Evolutionary conservation across 2,797 vertebrate species (phyloP), one percentile per base, ranked within the genome.

Genomic region (Typhlichthys subterraneus): DNA sequence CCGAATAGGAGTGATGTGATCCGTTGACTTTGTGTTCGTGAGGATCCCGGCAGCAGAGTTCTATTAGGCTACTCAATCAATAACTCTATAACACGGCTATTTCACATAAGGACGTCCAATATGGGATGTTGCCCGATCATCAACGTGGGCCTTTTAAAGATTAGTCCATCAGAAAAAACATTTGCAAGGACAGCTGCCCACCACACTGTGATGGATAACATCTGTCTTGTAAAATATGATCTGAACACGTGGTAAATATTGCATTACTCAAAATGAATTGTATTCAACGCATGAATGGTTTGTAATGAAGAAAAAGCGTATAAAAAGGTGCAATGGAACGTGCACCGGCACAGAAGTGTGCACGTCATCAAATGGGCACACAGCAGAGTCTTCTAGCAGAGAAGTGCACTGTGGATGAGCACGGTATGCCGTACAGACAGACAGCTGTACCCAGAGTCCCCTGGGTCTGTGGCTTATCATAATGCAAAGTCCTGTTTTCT

Each of bases 241-340:
- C 45, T 75, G 63, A 72, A 75, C 76, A 72, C 53, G 77, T 74
- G 74, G 86, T 90, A 80, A 89, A 89, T 87, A 85, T 79, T 86
- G 75, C 79, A 90, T 87, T 75, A 79, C 68, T 52, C 69, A 72
- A 81, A 86, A 86, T 83, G 70, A 89, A 72, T 69, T 74, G 77
- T 80, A 82, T 77, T 82, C 63, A 12, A 64, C 62, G 72, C 83
- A 72, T 87, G 82, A 84, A 70, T 79, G 83, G 72, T 79, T 87
- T 53, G 77, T 80, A 86, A 87, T 81, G 53, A 75, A 78, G 73
- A 75, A 77, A 78, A 80, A 50, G 65, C 53, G 66, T 64, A 69
- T 82, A 63, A 57, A 84, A 72, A 75, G 8, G 48, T 48, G 59
- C 33, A 17, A 56, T 15, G 17, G 55, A 57, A 70, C 64, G 71